Evolutionary conservation across 2,113 vertebrate genomes (phyloP), one percentile per base, ranked within the genome.

Genomic region (Peromyscus maniculatus): DNA sequence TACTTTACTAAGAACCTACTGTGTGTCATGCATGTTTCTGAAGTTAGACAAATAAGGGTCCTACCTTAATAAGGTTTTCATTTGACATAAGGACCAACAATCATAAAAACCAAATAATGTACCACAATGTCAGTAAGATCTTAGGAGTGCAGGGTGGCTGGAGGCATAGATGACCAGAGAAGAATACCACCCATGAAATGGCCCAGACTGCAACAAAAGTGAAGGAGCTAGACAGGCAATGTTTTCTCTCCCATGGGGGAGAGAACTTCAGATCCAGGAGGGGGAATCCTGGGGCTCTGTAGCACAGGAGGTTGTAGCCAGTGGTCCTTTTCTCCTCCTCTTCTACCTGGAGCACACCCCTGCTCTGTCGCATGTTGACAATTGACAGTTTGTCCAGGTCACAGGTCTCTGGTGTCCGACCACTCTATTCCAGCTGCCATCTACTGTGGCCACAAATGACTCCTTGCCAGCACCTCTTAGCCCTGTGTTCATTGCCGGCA

Each of bases 41-140:
- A 75, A 52, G 62, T 92, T 59, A 80, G 69, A 96, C 77, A 96
- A 96, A 26, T 52, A 87, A 87, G 77, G 64, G 24, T 39, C 26
- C n/a, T 82, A 74, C 21, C 28, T 77, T 80, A n/a, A 21, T 49
- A 62, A 96, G 69, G 75, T 26, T 82, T 39, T 64, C 5, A 88
- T 26, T 31, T 79, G 17, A 86, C 74, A 95, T n/a, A 19, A 79
- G 4, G 10, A 39, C 93, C 2, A 69, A 6, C 3, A n/a, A 77
- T 26, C 46, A 46, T 62, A 84, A 84, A 55, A 80, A n/a, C 24
- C 33, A 31, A 86, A 24, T 49, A 89, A 19, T 12, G 31, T 10
- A 69, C 5, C 16, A 22, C 19, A 59, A 66, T 49, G 5, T n/a
- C 71, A 46, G n/a, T 26, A 71, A 59, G 19, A 87, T 10, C 26